A percentile compares a stretch with the other conserved stretches of the same genome.
phyloP scores from a whole-genome alignment of 2,888 invertebrate species.

The Clivina fossor region DNA sequence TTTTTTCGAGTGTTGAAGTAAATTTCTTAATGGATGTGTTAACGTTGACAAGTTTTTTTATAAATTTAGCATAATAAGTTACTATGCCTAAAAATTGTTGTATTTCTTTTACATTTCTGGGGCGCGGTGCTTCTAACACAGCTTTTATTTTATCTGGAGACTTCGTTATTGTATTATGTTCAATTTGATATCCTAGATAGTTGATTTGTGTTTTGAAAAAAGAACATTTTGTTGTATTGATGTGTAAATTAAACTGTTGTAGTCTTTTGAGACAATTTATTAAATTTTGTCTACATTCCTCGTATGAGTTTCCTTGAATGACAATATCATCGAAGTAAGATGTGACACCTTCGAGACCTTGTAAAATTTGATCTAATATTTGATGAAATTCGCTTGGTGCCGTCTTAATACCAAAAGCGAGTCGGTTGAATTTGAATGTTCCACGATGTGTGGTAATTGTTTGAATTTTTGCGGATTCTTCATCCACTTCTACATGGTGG shows the following conservation, averaged over 20 bases:
- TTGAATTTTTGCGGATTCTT: slow-evolving; percentile 15
- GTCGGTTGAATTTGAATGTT: slow-evolving; percentile 31
- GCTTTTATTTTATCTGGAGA: too few species aligned
- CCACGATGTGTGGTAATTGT: slow-evolving; percentile 28
- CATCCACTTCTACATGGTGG: slow-evolving; percentile 29
- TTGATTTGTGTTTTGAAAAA: too few species aligned
- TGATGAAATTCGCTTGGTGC: slow-evolving; percentile 34
- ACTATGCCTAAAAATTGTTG: too few species aligned
- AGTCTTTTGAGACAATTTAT: slow-evolving; percentile 6
- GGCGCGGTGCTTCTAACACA: too few species aligned
- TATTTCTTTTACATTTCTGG: too few species aligned
- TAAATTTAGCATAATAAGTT: too few species aligned
- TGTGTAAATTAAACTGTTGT: slow-evolving; percentile 22
- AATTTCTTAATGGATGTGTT: too few species aligned
- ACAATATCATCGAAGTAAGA: slow-evolving; percentile 38
- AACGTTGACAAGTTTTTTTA: too few species aligned
- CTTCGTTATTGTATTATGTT: too few species aligned
- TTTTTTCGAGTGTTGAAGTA: too few species aligned
- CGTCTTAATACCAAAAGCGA: slow-evolving; percentile 35
- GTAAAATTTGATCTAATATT: too few species aligned
- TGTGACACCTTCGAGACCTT: slow-evolving; percentile 28
- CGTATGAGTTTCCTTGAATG: slow-evolving; percentile 28
- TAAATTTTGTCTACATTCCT: slow-evolving; percentile 30
- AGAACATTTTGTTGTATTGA: slow-evolving; percentile 15
- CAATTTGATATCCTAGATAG: too few species aligned